Evolutionary conservation across 2,113 vertebrate genomes (phyloP), one percentile per base, ranked within the genome.

Genomic region (Crypturellus undulatus): DNA sequence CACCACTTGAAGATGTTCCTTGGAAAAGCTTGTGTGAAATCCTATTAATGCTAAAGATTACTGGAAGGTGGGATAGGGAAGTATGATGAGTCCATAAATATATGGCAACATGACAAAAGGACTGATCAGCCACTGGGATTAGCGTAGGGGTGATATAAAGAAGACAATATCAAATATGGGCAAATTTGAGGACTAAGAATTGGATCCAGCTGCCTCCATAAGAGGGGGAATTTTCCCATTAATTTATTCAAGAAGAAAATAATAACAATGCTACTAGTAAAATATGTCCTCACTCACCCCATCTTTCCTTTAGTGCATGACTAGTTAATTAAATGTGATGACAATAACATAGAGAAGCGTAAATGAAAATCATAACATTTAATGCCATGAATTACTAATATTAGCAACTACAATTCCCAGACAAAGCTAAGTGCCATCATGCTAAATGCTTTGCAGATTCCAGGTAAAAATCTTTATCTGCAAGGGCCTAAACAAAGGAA

Each of bases 21-120:
- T 89, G 84, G 84, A 96, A 96, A 97, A 94, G 77, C 84, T 78
- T 90, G 40, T 86, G 84, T 91, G 91, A 95, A 97, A 95, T 91
- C 90, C 77, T 59, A 38, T 92, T 51, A 83, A 6, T 77, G 49
- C 54, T 67, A 49, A 60, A 81, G 71, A 52, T 91, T 84, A 52
- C 65, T 75, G 45, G 49, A 70, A 95, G n/a, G 65, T 96, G 92
- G 42, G 34, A 86, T 80, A 93, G 17, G 42, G 78, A 93, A 71
- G 12, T 34, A 42, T 56, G 86, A 89, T 89, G 80, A 49, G 90
- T 94, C 85, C 79, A 92, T 93, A 87, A 82, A 93, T 13, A 38
- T 58, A 77, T 87, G 83, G 42, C 89, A 96, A 59, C 17, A 68
- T 72, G 87, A 92, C 47, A 95, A 96, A 79, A 76, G 79, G 54